A percentile compares a stretch with the other conserved stretches of the same genome.
phyloP scores from a whole-genome alignment of 2,888 invertebrate genomes.

The Tachystola acroxantha region DNA sequence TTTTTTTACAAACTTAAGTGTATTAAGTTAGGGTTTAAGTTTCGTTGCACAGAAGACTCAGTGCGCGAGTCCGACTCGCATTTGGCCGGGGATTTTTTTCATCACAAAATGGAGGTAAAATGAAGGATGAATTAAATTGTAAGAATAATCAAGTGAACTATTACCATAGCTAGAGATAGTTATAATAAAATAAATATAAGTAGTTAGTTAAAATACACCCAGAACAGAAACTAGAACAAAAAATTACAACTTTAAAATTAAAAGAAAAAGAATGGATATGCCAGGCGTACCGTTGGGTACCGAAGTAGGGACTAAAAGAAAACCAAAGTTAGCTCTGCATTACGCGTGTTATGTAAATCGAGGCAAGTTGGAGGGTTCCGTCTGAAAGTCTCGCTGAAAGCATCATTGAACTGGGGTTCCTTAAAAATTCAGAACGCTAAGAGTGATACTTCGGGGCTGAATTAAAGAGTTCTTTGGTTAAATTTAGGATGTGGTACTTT shows the following conservation, averaged over 20 bases:
- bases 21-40: no score
- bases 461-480: slow-evolving; percentile 7
- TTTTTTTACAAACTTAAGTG: no score
- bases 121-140: no score
- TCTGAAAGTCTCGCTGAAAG: slow-evolving; percentile 53
- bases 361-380: slow-evolving; percentile 21
- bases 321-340: slow-evolving; percentile 47
- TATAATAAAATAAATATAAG: no score
- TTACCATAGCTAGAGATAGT: no score
- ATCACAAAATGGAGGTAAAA: no score
- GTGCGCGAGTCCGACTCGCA: no score
- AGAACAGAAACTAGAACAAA: no score
- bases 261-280: slow-evolving; percentile 3
- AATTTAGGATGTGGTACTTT: slow-evolving; percentile 19
- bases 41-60: no score
- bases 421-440: slow-evolving; percentile 61
- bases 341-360: slow-evolving; percentile 63
- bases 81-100: no score
- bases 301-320: slow-evolving; percentile 13
- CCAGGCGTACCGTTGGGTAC: slow-evolving; percentile 2
- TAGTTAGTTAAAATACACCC: no score
- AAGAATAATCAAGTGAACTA: no score
- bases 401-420: slow-evolving; percentile 39
- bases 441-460: slow-evolving; percentile 35
- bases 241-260: slow-evolving; percentile 6